Evolutionary conservation across 2,888 invertebrate genomes (phyloP), one percentile per base, ranked within the genome.

Genomic region (Siphlonurus alternatus): DNA sequence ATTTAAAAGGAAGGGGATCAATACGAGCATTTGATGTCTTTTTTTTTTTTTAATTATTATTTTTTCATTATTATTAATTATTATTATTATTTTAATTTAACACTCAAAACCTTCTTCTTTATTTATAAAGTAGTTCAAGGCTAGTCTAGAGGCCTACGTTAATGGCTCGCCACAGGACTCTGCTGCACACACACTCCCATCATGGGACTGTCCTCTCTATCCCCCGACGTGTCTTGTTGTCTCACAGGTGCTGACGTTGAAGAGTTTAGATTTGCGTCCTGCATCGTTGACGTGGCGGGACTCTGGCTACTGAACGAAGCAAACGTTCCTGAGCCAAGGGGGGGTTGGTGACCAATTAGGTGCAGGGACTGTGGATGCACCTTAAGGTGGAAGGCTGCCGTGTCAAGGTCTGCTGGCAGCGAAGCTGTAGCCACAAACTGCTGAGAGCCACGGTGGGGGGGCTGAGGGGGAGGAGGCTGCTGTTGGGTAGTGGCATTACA

Each of bases 81-180:
- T 51, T 51, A 15, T 51, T 51, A 51, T n/a, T 51, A 51, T 38
- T 38, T 38, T 38, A 56, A 20, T 56, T 56, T 22, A n/a, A 56
- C 64, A 64, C 25, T 25, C 53, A 23, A 15, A 53, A n/a, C n/a
- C n/a, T n/a, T 23, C 24, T 56, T 56, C 25, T 2, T 22, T 23
- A 22, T 25, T 25, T 51, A 59, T 38, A 63, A 56, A 25, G 1
- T 18, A 20, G 63, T 38, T n/a, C 15, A 38, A 10, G 5, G 15
- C 38, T 38, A 38, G 38, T 38, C 61, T 24, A 53, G 64, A 59
- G 62, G 69, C 80, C 78, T 68, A 67, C 65, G 71, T 71, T 72
- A 86, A 78, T 93, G 93, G 76, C 93, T 93, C 76, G 89, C 92
- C 74, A 93, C 93, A 72, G 93, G 92, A 80, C 89, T 90, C 80